Evolutionary conservation across 2,888 invertebrate species (phyloP).

Genomic region (Acronicta psi): DNA sequence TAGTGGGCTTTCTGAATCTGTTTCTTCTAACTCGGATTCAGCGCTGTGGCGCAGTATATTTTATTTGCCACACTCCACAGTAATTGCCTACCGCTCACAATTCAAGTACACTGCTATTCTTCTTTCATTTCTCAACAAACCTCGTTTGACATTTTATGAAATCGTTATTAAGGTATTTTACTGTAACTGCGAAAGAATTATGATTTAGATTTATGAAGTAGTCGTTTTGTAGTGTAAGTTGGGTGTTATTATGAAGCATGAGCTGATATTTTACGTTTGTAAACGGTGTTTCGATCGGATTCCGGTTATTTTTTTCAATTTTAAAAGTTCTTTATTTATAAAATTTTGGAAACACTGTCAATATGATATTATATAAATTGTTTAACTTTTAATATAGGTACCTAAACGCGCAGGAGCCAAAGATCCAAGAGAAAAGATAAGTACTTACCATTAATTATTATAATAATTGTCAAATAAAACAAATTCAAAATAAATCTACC

Average conservation of each 20-base stretch:
- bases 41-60: slow-evolving; percentile 29
- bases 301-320: neutral
- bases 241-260: slow-evolving; percentile 30
- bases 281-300: slow-evolving; percentile 5
- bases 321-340: no score
- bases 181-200: slow-evolving; percentile 25
- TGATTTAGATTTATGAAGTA: slow-evolving; percentile 40
- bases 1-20: slow-evolving; percentile 20
- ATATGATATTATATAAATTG: no score
- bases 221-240: slow-evolving; percentile 20
- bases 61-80: slow-evolving; percentile 41
- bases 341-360: no score
- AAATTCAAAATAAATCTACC: no score
- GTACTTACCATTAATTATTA: no score
- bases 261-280: slow-evolving; percentile 24
- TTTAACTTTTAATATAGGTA: no score
- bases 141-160: slow-evolving; percentile 47
- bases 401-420: no score
- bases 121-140: slow-evolving; percentile 39
- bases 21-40: neutral
- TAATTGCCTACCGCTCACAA: slow-evolving; percentile 51
- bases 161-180: slow-evolving; percentile 39
- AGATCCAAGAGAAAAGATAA: no score
- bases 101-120: slow-evolving; percentile 40
- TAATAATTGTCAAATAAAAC: no score